Evolutionary conservation across 2,797 vertebrate genomes (phyloP), one percentile per base, ranked within the genome.

Genomic region (Pyrocephalus nanus): DNA sequence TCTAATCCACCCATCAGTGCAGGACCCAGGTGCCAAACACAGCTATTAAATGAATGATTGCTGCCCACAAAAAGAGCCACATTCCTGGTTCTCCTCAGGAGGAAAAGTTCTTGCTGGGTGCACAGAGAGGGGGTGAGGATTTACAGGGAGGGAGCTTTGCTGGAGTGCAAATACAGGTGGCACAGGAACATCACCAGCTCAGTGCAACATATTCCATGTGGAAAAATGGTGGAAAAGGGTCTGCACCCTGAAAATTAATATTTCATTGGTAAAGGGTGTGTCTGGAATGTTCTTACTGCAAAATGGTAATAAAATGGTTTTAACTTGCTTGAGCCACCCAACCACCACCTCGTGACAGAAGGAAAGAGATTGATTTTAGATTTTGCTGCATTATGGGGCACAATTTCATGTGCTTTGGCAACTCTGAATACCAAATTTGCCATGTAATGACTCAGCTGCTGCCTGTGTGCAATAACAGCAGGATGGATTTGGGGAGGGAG

Each of bases 11-110:
- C 67, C 80, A 32, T 71, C 14, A 3, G 64, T 32, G 60, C 57
- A 21, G 57, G 7, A 54, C 62, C 55, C 74, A 70, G 86, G 75
- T 95, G 88, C 89, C 90, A 86, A 89, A 40, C 25, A 42, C 72
- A 61, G 40, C 57, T 20, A 47, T 57, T 54, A 57, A 27, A 40
- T 27, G 58, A 65, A 12, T 0, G 4, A 54, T 19, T 12, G 36
- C 9, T 65, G 25, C 83, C 77, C 58, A 23, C 0, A 22, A 42
- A 38, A 65, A 67, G 71, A 73, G 58, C 40, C 71, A 9, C 11
- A 34, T 23, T 62, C 78, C 36, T n/a, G 48, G 10, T 18, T 51
- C 65, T 57, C 9, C 65, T 76, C 6, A 1, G 3, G 15, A 78
- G 74, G 57, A 87, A 5, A 3, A 0, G 20, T 4, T 55, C 86